A percentile compares a stretch with the other conserved stretches of the same genome.
Evolutionary conservation across 1,140 invertebrate genomes (phyloP).

Genomic region (Orius insidiosus): DNA sequence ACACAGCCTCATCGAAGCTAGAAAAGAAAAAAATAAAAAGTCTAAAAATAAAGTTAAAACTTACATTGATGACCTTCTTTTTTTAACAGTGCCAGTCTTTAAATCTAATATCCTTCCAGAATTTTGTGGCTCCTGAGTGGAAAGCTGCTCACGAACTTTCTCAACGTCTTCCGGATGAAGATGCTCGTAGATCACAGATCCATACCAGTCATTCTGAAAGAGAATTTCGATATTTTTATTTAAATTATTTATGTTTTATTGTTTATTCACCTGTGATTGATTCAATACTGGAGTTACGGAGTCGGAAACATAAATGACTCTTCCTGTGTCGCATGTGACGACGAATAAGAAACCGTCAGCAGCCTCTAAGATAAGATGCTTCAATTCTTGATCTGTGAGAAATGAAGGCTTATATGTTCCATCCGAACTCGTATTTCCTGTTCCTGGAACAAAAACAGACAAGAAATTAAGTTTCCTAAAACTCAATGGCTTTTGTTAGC

Average conservation of each 20-base stretch:
- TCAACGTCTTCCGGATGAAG: slow-evolving; percentile 97
- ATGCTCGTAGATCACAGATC: slow-evolving; percentile 84
- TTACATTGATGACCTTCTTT: slow-evolving; percentile 87
- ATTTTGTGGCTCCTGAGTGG: slow-evolving; percentile 87
- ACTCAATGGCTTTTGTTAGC: too few species aligned
- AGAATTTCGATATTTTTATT: background rate
- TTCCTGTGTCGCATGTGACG: slow-evolving; percentile 90
- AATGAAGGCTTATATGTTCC: slow-evolving; percentile 97
- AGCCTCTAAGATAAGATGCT: slow-evolving; percentile 96
- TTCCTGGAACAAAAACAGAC: slow-evolving; percentile 35
- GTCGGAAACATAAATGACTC: slow-evolving; percentile 96
- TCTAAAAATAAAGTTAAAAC: background rate
- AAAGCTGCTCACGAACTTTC: slow-evolving; percentile 94
- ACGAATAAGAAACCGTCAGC: slow-evolving; percentile 99
- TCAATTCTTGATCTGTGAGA: slow-evolving; percentile 95
- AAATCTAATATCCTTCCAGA: slow-evolving; percentile 89
- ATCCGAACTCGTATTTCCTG: slow-evolving; percentile 83
- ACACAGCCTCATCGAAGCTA: slow-evolving; percentile 79
- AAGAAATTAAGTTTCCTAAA: too few species aligned
- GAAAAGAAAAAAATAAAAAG: background rate
- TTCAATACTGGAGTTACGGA: slow-evolving; percentile 95
- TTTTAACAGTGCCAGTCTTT: slow-evolving; percentile 97
- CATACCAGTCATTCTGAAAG: slow-evolving; percentile 86
- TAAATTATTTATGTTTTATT: background rate
- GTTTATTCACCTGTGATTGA: slow-evolving; percentile 41